These are phyloP conservation scores for Parotocinclus haroldoi DNA, from an alignment of 2,797 vertebrate genomes.

Conservation along the genomic window DNA sequence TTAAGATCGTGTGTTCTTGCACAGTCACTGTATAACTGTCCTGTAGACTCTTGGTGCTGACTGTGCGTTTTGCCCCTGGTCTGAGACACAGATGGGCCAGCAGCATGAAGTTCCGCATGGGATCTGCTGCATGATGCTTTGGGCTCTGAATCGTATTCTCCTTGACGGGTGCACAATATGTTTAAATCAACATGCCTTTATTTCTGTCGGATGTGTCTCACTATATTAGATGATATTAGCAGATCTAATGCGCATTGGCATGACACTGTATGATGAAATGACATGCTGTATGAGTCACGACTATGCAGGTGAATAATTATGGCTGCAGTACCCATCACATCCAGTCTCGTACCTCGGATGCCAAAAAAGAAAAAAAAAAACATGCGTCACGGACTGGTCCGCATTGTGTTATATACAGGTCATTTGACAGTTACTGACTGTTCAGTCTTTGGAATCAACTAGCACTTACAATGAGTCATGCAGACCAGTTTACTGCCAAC, in stretches of 20 bases:
- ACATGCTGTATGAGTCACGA: conserved; percentile 21
- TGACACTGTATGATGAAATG: conserved; percentile 2
- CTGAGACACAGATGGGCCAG: conserved; percentile 42
- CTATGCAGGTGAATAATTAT: conserved; percentile 23
- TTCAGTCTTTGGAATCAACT: conserved; percentile 3
- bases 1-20: neutral
- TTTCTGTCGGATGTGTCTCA: neutral
- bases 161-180: conserved; percentile 29
- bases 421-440: conserved; percentile 3
- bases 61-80: conserved; percentile 23
- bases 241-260: conserved; percentile 41
- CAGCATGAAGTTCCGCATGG: conserved; percentile 42
- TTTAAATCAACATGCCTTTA: conserved; percentile 1
- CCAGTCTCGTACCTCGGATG: neutral
- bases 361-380: neutral
- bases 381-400: conserved; percentile 10
- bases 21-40: neutral
- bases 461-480: neutral
- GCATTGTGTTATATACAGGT: conserved; percentile 9
- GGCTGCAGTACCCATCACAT: conserved; percentile 7
- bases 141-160: conserved; percentile 19
- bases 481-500: neutral
- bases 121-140: conserved; percentile 31
- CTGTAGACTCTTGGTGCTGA: conserved; percentile 10
- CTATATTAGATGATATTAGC: neutral